Conservation (phyloP, 2,888 invertebrate species). For the Rhagonycha lutea region DNA sequence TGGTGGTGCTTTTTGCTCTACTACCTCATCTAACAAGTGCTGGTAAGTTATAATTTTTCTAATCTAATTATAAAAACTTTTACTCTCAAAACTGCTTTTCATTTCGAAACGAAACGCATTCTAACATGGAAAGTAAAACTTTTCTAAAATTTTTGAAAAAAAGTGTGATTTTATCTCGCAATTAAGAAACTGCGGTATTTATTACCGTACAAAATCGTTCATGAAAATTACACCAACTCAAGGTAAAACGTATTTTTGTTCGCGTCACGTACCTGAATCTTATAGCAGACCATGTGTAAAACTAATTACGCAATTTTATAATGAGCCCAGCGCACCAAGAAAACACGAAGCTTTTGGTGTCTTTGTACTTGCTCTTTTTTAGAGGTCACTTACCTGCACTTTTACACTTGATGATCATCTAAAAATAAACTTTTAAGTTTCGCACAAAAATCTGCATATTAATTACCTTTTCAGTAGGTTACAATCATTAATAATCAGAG, state of each 20-base stretch:
- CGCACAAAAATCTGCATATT: not conserved
- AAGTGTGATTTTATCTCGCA: not conserved
- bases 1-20: conserved; percentile 42
- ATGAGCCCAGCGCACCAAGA: conserved; percentile 9
- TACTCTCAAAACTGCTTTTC: not conserved
- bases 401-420: not conserved
- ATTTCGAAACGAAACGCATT: not conserved
- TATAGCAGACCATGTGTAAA: conserved; percentile 11
- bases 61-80: not conserved
- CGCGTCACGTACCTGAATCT: conserved; percentile 8
- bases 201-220: not conserved
- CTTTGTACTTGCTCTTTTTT: conserved; percentile 11
- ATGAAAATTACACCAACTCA: not conserved
- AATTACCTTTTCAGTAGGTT: not conserved
- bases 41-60: conserved; percentile 46
- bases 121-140: not conserved
- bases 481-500: not conserved
- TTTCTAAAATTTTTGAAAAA: not conserved
- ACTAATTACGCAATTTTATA: conserved; percentile 8
- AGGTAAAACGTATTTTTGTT: conserved; percentile 7
- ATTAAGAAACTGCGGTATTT: not conserved
- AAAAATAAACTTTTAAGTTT: not conserved
- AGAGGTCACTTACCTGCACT: conserved; percentile 21
- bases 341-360: conserved; percentile 9
- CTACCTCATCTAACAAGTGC: conserved; percentile 41